Evolutionary conservation across 64 coral and sea anemone species (phyloP).

Genomic region (Acropora tenuis): DNA sequence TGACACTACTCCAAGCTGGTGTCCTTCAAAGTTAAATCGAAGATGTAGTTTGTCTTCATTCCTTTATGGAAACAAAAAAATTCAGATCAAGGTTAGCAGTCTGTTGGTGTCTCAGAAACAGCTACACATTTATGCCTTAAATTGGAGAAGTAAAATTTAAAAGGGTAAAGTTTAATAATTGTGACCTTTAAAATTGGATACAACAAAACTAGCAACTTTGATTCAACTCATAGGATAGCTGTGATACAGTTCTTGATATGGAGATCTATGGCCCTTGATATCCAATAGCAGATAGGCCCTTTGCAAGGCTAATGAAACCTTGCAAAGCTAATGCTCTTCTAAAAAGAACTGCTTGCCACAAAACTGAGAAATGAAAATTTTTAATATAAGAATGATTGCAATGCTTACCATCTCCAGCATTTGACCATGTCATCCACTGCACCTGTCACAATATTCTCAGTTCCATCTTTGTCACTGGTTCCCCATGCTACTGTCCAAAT

Average conservation of each 20-base stretch:
- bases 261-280: too few species aligned
- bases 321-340: too few species aligned
- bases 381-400: neutral
- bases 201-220: too few species aligned
- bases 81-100: neutral
- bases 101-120: neutral
- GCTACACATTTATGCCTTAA: too few species aligned
- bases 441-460: slow-evolving; percentile 91
- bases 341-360: too few species aligned
- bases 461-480: slow-evolving; percentile 90
- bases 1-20: slow-evolving; percentile 98
- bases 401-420: slow-evolving; percentile 94
- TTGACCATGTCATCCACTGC: slow-evolving; percentile 99
- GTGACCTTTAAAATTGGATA: too few species aligned
- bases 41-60: slow-evolving; percentile 90
- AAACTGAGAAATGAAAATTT: neutral
- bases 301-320: too few species aligned
- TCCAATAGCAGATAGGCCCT: too few species aligned
- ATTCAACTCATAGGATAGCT: too few species aligned
- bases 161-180: too few species aligned
- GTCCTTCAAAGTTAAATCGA: slow-evolving; percentile 96
- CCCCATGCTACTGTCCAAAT: slow-evolving; percentile 99
- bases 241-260: too few species aligned
- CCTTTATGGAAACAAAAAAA: slow-evolving; percentile 40
- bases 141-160: too few species aligned